Base-by-base conservation (phyloP, 2,113 vertebrate species). In the Ia io region DNA sequence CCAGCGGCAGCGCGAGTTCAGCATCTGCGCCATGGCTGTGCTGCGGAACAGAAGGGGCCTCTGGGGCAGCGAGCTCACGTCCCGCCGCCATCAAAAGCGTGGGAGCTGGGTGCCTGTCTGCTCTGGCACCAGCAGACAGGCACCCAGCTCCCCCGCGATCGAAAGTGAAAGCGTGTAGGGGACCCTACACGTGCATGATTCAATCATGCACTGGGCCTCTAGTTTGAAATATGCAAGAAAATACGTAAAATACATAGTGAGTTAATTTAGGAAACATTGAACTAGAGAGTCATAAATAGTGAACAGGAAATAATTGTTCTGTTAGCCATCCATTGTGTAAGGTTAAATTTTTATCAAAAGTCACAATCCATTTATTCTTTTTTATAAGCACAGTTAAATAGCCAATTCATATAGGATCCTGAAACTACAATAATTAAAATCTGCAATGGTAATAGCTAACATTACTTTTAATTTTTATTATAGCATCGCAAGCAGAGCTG, bases 401-500 rank as follows among this genome's bases (percentile, higher is more conserved):
- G 47, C 51, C 77, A 94, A 2, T 96, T 97, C 78, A 63, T 56
- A 47, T 94, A 94, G 59, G 73, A 87, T 49, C 73, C 90, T 97
- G 25, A 94, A 93, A 47, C 90, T 93, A 93, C 95, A 90, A 44
- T 92, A 70, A 78, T 94, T 90, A 84, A 94, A 96, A 42, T 93
- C 65, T 35, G 90, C 20, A 47, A 71, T 88, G 49, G 5, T 88
- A 96, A 80, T 77, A 93, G 9, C 73, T 95, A 78, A 96, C 83
- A 59, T 93, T 91, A 82, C 96, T 97, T 95, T 96, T 95, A 95
- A 98, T 96, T 98, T 98, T 95, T 91, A 90, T 97, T 97, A 84
- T 96, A 97, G 96, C 97, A 83, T 96, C 95, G 93, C n/a, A 84
- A 95, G 97, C 97, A 97, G 95, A 97, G 93, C 97, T 98, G 86